These are phyloP conservation scores for Choristoneura fumiferana DNA, from an alignment of 1,140 invertebrate species.

Conservation along the genomic window DNA sequence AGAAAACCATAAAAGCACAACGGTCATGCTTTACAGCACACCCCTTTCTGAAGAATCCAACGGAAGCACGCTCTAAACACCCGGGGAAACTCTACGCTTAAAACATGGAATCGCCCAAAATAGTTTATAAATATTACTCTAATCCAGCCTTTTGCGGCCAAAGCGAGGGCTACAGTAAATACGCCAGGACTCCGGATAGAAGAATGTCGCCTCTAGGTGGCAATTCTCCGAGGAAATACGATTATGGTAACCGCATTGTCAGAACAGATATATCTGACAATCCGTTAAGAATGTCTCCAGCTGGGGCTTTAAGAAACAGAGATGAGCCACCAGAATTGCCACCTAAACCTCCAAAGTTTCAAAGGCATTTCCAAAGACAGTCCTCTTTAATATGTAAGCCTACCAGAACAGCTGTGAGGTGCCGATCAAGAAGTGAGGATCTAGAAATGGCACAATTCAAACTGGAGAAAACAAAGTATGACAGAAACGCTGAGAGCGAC, in stretches of 20 bases:
- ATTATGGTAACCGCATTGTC: constrained; percentile 55
- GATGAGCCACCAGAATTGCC: constrained; percentile 69
- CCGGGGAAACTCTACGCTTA: constrained; percentile 48
- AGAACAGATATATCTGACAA: constrained; percentile 77
- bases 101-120: constrained; percentile 75
- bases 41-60: constrained; percentile 35
- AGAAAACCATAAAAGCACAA: constrained; percentile 36
- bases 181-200: constrained; percentile 39
- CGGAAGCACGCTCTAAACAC: constrained; percentile 45
- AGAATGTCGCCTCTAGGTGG: constrained; percentile 65
- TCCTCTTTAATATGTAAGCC: constrained; percentile 61
- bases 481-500: constrained; percentile 49
- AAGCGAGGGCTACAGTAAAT: constrained; percentile 80
- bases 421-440: constrained; percentile 64
- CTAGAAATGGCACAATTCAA: constrained; percentile 70
- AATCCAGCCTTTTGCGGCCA: constrained; percentile 88
- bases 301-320: constrained; percentile 33
- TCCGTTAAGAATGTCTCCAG: constrained; percentile 60
- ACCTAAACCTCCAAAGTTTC: constrained; percentile 61
- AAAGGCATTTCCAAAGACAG: constrained; percentile 59
- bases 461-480: constrained; percentile 44
- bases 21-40: constrained; percentile 48
- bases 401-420: constrained; percentile 44
- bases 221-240: constrained; percentile 57
- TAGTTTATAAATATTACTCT: constrained; percentile 81